Evolutionary conservation across 2,797 vertebrate species (phyloP).

Genomic region (Gorsachius magnificus): DNA sequence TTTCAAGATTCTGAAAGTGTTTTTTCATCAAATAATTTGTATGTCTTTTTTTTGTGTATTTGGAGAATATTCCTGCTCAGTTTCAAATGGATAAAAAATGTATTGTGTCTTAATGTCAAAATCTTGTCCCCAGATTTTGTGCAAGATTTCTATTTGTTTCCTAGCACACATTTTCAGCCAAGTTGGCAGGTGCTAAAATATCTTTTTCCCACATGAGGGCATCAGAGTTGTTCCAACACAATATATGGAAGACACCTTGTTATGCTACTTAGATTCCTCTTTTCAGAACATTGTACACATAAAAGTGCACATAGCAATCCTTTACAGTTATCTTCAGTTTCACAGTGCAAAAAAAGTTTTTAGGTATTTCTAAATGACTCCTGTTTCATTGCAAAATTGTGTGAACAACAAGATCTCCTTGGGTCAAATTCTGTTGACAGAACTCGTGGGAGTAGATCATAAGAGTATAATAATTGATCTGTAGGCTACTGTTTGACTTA

Average conservation of each 20-base stretch:
- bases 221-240: conserved; percentile 66
- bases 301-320: background rate
- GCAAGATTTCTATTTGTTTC: background rate
- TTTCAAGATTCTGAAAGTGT: background rate
- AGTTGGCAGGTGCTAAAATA: conserved; percentile 33
- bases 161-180: background rate
- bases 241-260: background rate
- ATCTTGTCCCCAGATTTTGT: background rate
- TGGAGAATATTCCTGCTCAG: background rate
- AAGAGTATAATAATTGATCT: background rate
- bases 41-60: background rate
- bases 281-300: background rate
- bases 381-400: background rate
- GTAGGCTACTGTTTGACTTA: background rate
- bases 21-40: background rate
- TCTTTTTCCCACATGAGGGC: conserved; percentile 76
- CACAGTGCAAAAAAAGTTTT: background rate
- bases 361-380: background rate
- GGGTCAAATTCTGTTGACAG: background rate
- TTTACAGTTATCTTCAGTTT: background rate
- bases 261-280: background rate
- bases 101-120: background rate
- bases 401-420: background rate
- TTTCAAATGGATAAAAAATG: background rate
- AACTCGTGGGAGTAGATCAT: background rate